Conservation (phyloP, 1,140 invertebrate species). For the Bathynomus jamesi region DNA sequence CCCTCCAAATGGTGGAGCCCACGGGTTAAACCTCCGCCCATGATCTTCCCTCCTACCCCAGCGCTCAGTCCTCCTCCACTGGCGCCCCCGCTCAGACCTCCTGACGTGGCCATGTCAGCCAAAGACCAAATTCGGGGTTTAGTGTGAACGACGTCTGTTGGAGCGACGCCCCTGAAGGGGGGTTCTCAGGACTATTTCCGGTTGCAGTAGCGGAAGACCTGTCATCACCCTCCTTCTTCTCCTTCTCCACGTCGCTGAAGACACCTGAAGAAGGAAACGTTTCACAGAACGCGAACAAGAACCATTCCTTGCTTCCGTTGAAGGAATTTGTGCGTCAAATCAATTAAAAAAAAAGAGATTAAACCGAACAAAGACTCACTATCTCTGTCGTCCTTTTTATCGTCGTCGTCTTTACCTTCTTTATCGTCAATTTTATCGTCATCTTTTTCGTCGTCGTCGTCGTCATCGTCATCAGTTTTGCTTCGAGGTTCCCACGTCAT, state of each 20-base stretch:
- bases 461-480: conserved; percentile 48
- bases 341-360: too few relatives aligned
- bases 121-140: conserved; percentile 89
- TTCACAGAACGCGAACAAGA: too few relatives aligned
- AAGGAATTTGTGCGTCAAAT: too few relatives aligned
- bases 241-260: conserved; percentile 31
- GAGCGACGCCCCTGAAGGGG: conserved; percentile 20
- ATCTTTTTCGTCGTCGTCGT: conserved; percentile 43
- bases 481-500: conserved; percentile 58
- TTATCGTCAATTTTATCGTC: conserved; percentile 46
- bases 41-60: conserved; percentile 18
- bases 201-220: conserved; percentile 11
- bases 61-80: conserved; percentile 17
- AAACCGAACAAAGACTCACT: too few relatives aligned
- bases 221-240: conserved; percentile 23
- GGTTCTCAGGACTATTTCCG: conserved; percentile 12
- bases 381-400: conserved; percentile 39
- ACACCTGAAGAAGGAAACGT: conserved; percentile 23
- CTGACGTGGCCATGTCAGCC: conserved; percentile 68
- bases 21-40: conserved; percentile 23
- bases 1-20: conserved; percentile 30
- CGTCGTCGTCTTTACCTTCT: conserved; percentile 45
- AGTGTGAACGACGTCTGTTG: conserved; percentile 29
- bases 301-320: too few relatives aligned
- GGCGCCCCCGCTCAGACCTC: conserved; percentile 17